Evolutionary conservation across 2,113 vertebrate genomes (phyloP), one percentile per base, ranked within the genome.

Genomic region (Stegostoma tigrinum): DNA sequence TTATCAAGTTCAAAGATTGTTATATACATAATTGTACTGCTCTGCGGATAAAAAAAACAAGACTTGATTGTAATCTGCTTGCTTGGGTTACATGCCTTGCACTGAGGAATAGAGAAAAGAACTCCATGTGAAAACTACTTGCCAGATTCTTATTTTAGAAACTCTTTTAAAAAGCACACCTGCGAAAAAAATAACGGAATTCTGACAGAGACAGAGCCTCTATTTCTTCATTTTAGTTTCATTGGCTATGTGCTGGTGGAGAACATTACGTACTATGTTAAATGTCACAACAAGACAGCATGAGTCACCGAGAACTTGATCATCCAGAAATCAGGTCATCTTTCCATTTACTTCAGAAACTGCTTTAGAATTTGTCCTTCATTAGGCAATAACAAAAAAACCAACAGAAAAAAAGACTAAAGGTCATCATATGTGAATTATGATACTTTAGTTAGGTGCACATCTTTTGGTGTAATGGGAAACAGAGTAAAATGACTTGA

Each of bases 251-350:
- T 72, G 68, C 45, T 75, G 67, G 42, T 48, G 14, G 67, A 72
- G 94, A 95, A 95, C 94, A 95, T 70, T 70, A 52, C 38, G 67
- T 95, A 52, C 94, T 23, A 19, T 52, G 34, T 95, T 72, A 95
- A 95, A 95, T 95, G 94, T 95, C 93, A 95, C 68, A 64, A 64
- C n/a, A 19, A 42, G 68, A 27, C 68, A 52, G 67, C 45, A 52
- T 95, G 66, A 72, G 94, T 95, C 67, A 95, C 68, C 34, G 94
- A 72, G 94, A 68, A 75, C 68, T 70, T 95, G 68, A 95, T 52
- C 94, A n/a, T 34, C 27, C 48, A 61, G 87, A 61, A 52, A 90
- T 30, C 87, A 90, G 87, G 10, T 55, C 52, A 95, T 14, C 93
- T 94, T 94, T 72, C 14, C 45, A 72, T 95, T 70, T 95, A 52